Evolutionary conservation across 2,888 invertebrate genomes (phyloP).

Genomic region (Quadriops clusia): DNA sequence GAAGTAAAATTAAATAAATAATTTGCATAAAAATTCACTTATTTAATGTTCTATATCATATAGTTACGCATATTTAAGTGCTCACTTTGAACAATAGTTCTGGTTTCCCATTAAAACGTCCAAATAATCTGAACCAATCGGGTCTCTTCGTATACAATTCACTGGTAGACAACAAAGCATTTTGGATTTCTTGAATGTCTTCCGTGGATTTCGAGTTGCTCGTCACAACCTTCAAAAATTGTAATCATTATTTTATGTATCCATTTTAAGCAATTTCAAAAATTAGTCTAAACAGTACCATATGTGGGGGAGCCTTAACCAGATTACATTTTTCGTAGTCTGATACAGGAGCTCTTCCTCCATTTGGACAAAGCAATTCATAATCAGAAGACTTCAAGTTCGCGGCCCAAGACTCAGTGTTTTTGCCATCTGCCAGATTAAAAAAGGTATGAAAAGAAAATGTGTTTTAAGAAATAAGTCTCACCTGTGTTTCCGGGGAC

Average conservation of each 20-base stretch:
- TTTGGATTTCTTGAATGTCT: conserved; percentile 45
- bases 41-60: background rate
- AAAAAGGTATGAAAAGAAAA: too few species aligned
- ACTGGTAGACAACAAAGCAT: conserved; percentile 49
- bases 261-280: conserved; percentile 4
- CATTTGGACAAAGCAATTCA: conserved; percentile 52
- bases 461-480: conserved; percentile 1
- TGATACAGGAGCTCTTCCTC: conserved; percentile 41
- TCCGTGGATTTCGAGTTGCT: conserved; percentile 31
- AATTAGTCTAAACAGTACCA: conserved; percentile 25
- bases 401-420: conserved; percentile 42
- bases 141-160: conserved; percentile 42
- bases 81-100: conserved; percentile 44
- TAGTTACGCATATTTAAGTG: too few species aligned
- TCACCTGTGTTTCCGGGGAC: conserved; percentile 42
- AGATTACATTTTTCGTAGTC: conserved; percentile 50
- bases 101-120: conserved; percentile 40
- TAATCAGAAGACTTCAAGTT: conserved; percentile 40
- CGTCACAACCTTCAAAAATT: conserved; percentile 32
- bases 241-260: conserved; percentile 4
- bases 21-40: conserved; percentile 3
- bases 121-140: conserved; percentile 54
- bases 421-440: conserved; percentile 45
- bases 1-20: conserved; percentile 6
- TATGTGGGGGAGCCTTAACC: conserved; percentile 45